Percentiles rank a stretch among this genome's conserved stretches.
Evolutionary conservation across 2,888 invertebrate species (phyloP).

Genomic region (Tridacna crocea): DNA sequence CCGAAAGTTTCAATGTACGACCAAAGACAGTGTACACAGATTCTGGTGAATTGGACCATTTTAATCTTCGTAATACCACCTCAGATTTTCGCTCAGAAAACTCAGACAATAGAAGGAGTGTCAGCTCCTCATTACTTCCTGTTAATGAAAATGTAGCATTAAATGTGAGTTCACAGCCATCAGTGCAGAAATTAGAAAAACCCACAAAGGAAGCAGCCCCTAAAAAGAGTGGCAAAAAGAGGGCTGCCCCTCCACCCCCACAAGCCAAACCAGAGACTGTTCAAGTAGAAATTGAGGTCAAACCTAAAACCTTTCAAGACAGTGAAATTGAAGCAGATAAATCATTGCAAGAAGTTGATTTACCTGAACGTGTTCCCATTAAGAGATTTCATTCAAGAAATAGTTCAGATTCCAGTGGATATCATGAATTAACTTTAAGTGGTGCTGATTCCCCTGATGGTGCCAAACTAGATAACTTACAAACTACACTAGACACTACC

Average conservation of each 20-base stretch:
- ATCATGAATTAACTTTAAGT: slow-evolving; percentile 88
- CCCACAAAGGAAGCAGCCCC: slow-evolving; percentile 57
- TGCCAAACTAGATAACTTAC: slow-evolving; percentile 64
- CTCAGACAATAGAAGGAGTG: slow-evolving; percentile 51
- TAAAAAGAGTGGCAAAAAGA: slow-evolving; percentile 74
- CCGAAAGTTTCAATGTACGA: slow-evolving; percentile 48
- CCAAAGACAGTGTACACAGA: slow-evolving; percentile 61
- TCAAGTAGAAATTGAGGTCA: slow-evolving; percentile 64
- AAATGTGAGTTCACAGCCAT: slow-evolving; percentile 22
- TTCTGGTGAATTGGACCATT: slow-evolving; percentile 53
- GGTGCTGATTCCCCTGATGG: slow-evolving; percentile 82
- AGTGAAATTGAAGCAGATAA: slow-evolving; percentile 19
- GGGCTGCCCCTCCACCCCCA: slow-evolving; percentile 83
- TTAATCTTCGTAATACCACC: slow-evolving; percentile 45
- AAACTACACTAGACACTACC: slow-evolving; percentile 73
- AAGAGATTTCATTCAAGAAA: slow-evolving; percentile 87
- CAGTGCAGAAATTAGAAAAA: slow-evolving; percentile 14
- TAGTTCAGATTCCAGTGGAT: slow-evolving; percentile 90
- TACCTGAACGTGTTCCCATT: slow-evolving; percentile 69
- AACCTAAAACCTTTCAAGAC: slow-evolving; percentile 51
- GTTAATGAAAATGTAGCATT: slow-evolving; percentile 56
- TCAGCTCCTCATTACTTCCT: slow-evolving; percentile 40
- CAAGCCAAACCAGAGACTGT: slow-evolving; percentile 62
- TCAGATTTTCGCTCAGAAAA: slow-evolving; percentile 46
- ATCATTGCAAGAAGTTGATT: slow-evolving; percentile 25